phyloP scores from a whole-genome alignment of 2,113 vertebrate species.

The Stegostoma tigrinum region DNA sequence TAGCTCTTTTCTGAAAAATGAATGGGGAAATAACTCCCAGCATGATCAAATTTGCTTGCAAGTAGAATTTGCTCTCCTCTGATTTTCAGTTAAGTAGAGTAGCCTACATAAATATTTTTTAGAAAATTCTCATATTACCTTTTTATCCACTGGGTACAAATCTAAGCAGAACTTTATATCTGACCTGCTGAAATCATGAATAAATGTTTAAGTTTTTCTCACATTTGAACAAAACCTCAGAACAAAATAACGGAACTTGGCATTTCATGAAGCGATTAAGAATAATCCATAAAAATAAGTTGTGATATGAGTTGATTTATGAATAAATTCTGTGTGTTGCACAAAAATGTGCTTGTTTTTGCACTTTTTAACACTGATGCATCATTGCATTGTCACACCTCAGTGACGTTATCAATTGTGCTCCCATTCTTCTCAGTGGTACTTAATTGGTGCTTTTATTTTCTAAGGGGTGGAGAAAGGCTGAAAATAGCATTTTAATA shows the following conservation, averaged over 20 bases:
- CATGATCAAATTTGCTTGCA: conserved; percentile 3
- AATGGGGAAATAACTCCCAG: neutral
- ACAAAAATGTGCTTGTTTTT: neutral
- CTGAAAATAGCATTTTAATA: neutral
- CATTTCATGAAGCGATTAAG: neutral
- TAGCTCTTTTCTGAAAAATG: neutral
- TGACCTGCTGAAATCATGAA: conserved; percentile 24
- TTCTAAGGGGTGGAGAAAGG: neutral
- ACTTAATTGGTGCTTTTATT: neutral
- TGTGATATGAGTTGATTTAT: neutral
- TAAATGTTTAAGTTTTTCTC: neutral
- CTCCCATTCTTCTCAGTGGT: neutral
- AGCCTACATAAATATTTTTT: conserved; percentile 30
- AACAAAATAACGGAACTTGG: neutral
- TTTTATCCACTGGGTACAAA: neutral
- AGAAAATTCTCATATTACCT: conserved; percentile 26
- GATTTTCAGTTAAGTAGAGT: conserved; percentile 28
- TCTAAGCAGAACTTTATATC: conserved; percentile 6
- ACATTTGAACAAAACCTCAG: neutral
- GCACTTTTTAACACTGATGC: neutral
- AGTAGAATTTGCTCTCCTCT: neutral
- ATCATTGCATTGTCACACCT: neutral
- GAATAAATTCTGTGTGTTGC: neutral
- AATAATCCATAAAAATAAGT: neutral
- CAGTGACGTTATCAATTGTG: neutral